Percentiles rank a stretch among this genome's conserved stretches.
Conservation (phyloP, 2,888 invertebrate species). For the Zaprionus bogoriensis region DNA sequence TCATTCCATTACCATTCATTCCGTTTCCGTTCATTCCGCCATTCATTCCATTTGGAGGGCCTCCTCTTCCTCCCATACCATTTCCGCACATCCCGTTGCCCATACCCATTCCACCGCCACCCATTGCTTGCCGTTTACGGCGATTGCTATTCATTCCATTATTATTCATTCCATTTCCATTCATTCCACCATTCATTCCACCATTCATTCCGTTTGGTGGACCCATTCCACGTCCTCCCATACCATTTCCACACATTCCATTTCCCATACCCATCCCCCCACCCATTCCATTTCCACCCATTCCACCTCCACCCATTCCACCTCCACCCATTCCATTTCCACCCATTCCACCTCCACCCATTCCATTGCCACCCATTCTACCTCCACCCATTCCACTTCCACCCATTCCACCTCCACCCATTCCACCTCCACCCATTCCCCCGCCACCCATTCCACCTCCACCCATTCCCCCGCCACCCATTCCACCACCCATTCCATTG, state of each 20-base stretch:
- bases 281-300: background rate
- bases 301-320: background rate
- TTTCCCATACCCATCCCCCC: too few relatives aligned
- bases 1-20: constrained; percentile 18
- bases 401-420: constrained; percentile 16
- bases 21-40: constrained; percentile 12
- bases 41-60: constrained; percentile 17
- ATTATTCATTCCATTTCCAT: background rate
- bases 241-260: constrained; percentile 18
- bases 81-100: constrained; percentile 16
- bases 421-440: constrained; percentile 2
- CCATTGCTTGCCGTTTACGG: too few relatives aligned
- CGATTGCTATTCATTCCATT: constrained; percentile 7
- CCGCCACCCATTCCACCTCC: constrained; percentile 10
- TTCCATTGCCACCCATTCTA: constrained; percentile 13
- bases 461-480: constrained; percentile 27
- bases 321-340: background rate
- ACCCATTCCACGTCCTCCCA: constrained; percentile 2
- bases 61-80: constrained; percentile 13
- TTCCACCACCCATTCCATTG: constrained; percentile 22
- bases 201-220: background rate
- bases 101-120: constrained; percentile 13
- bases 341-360: background rate
- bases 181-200: constrained; percentile 16
- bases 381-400: constrained; percentile 13